Conservation (phyloP, 1,140 invertebrate genomes). For the Rhopalosiphum padi region DNA sequence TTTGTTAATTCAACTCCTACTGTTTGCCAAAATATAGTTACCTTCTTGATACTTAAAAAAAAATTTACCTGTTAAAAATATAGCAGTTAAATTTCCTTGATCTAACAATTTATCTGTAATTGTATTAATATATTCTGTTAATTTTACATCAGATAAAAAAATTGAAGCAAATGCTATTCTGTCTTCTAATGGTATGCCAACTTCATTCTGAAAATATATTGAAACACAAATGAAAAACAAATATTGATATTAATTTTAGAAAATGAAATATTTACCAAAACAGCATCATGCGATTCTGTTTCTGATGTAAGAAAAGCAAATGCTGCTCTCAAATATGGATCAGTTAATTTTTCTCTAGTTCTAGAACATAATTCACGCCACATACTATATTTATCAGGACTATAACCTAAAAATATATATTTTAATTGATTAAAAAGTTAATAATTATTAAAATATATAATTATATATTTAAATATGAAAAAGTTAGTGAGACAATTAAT, state of each 20-base stretch:
- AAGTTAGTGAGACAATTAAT: no score
- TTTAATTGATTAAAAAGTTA: neutral
- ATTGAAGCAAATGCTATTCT: constrained; percentile 92
- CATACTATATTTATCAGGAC: constrained; percentile 79
- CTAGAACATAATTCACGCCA: constrained; percentile 82
- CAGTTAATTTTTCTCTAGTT: constrained; percentile 75
- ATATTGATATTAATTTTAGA: neutral
- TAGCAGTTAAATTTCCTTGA: constrained; percentile 82
- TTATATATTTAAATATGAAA: no score
- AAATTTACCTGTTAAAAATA: constrained; percentile 64
- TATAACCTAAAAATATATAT: constrained; percentile 72
- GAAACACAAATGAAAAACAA: constrained; percentile 58
- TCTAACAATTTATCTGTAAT: constrained; percentile 75
- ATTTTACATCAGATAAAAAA: constrained; percentile 81
- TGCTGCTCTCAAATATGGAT: constrained; percentile 90
- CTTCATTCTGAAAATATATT: constrained; percentile 73
- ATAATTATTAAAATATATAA: no score
- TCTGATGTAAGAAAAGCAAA: constrained; percentile 90
- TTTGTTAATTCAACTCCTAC: neutral
- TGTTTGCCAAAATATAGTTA: neutral
- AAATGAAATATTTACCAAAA: constrained; percentile 70
- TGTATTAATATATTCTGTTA: constrained; percentile 79
- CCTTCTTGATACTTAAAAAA: neutral
- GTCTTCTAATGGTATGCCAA: constrained; percentile 83
- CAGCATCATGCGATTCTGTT: constrained; percentile 78